Percentiles rank a stretch among this genome's conserved stretches.
phyloP scores from a whole-genome alignment of 2,888 invertebrate species.

The Stenodema calcarata region DNA sequence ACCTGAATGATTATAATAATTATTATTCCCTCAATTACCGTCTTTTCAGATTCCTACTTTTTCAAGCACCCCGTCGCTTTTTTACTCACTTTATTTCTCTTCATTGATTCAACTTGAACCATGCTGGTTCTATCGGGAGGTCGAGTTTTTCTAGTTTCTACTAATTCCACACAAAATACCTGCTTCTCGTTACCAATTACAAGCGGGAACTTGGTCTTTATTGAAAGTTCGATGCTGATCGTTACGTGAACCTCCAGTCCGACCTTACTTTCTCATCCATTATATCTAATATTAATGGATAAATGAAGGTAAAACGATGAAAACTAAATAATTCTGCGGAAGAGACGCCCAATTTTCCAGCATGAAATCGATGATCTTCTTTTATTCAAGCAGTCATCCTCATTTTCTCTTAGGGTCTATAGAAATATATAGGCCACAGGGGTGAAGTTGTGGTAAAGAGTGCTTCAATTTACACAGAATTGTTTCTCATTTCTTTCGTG shows the following conservation, averaged over 20 bases:
- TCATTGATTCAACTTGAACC: not conserved
- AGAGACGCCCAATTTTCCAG: not conserved
- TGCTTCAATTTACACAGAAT: not conserved
- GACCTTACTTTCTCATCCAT: not conserved
- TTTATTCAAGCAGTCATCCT: not conserved
- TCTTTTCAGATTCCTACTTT: not conserved
- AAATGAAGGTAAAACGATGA: not conserved
- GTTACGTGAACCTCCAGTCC: not conserved
- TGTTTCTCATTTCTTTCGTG: not conserved
- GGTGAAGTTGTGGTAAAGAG: not conserved
- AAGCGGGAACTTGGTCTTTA: not conserved
- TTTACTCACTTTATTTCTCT: not conserved
- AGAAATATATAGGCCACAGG: not conserved
- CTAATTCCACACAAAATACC: not conserved
- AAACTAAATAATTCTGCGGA: not conserved
- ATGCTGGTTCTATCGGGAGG: not conserved
- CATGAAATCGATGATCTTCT: not conserved
- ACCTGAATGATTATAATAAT: too few species aligned
- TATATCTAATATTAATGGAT: not conserved
- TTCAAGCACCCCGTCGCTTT: not conserved
- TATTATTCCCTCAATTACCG: too few species aligned
- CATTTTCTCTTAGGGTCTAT: not conserved
- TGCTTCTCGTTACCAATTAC: not conserved
- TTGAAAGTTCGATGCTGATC: not conserved
- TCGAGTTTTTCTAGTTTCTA: not conserved